Evolutionary conservation across 2,113 vertebrate genomes (phyloP).

Genomic region (Hiodon tergisus): DNA sequence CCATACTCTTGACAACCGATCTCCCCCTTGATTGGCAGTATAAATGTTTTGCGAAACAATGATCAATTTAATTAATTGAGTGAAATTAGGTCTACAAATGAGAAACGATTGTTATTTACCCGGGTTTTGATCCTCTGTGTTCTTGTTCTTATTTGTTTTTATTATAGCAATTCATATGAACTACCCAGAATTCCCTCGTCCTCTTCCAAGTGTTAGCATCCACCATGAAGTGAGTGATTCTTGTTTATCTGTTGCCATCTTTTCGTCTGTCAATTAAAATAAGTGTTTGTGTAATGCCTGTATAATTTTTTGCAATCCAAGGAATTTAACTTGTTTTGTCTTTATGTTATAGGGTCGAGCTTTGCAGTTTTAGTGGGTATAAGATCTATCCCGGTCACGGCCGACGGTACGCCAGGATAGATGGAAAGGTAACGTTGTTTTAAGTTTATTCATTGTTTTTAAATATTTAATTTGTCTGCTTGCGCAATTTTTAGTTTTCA

Average conservation of each 20-base stretch:
- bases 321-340: constrained; percentile 37
- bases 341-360: constrained; percentile 80
- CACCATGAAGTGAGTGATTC: constrained; percentile 84
- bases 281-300: background rate
- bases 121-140: background rate
- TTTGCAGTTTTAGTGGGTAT: constrained; percentile 97
- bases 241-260: constrained; percentile 71
- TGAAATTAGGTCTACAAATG: background rate
- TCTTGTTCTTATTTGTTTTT: constrained; percentile 21
- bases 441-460: background rate
- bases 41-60: background rate
- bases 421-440: constrained; percentile 78
- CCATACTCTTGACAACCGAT: constrained; percentile 46
- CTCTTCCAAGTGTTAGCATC: constrained; percentile 55
- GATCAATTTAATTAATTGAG: constrained; percentile 10
- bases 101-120: no score
- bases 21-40: background rate
- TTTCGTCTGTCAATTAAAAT: background rate
- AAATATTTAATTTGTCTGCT: no score
- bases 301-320: background rate
- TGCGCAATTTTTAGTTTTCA: no score
- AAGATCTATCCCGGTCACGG: constrained; percentile 97
- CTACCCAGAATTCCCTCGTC: constrained; percentile 51
- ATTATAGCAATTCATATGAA: background rate
- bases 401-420: constrained; percentile 89